Base-by-base conservation (phyloP, 2,113 vertebrate species). In the Dunckerocampus dactyliophorus region DNA sequence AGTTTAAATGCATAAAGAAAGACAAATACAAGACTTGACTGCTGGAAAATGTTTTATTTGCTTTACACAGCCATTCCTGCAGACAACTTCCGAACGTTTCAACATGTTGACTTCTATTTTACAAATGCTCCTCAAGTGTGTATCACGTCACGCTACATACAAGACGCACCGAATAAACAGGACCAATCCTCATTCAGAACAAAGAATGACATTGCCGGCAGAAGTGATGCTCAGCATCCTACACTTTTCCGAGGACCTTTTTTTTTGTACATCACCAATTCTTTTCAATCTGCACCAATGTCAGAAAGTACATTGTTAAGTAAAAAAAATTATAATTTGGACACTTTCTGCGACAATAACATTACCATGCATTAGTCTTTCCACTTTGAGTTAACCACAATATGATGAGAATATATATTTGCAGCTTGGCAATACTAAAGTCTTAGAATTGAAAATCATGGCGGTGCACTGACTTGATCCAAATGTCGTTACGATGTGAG, bases 41-140 rank as follows among this genome's bases (percentile, higher is more conserved):
- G 86, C 83, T 88, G 87, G 78, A 88, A 89, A 90, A 85, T 72
- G 81, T 83, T 91, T 91, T 90, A 91, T 89, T 90, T 88, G 87
- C 86, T 89, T 83, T 88, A 88, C 85, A 85, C 85, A 84, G 87
- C 85, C 85, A 87, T 88, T 85, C 81, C 85, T 82, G 70, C 80
- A 83, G 21, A 85, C 77, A 80, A 80, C 70, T 83, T 85, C 68
- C 78, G 76, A 73, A 71, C 64, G n/a, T 77, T 79, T 77, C 81
- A 84, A 83, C 80, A 81, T 82, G 72, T 76, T 71, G 77, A 87
- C 78, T 81, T 74, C 63, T 78, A 73, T 73, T 82, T 81, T 87
- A 86, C 86, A 87, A 87, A 85, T 66, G 74, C 75, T 89, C 73
- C 73, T 48, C 69, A 76, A 77, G 80, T 81, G 72, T 80, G 74